phyloP scores from a whole-genome alignment of 2,113 vertebrate genomes.

The Enhydra lutris region DNA sequence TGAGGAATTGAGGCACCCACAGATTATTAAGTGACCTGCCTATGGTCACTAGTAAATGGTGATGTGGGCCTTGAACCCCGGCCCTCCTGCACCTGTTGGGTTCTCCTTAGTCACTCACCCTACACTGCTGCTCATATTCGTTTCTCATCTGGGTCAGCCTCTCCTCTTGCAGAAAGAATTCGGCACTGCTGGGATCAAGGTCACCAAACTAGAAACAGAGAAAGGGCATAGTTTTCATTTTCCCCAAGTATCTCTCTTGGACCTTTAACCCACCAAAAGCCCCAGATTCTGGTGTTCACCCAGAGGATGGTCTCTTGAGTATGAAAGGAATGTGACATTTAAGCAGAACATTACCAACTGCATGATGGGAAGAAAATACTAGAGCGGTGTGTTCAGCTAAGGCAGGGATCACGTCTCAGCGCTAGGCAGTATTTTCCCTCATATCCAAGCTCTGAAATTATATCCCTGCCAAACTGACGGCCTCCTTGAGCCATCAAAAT shows the following conservation, averaged over 20 bases:
- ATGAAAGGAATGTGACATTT: slow-evolving; percentile 51
- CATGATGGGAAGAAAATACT: background rate
- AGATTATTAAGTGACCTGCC: background rate
- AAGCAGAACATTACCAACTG: background rate
- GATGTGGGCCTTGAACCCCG: background rate
- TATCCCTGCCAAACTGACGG: background rate
- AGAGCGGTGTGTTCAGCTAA: background rate
- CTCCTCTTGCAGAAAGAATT: slow-evolving; percentile 94
- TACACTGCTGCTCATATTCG: slow-evolving; percentile 91
- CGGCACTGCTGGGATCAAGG: slow-evolving; percentile 90
- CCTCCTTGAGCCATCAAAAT: background rate
- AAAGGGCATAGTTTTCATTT: slow-evolving; percentile 1
- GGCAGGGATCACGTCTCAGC: background rate
- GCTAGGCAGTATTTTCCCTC: background rate
- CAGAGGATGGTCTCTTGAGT: background rate
- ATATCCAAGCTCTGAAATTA: background rate
- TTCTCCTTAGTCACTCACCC: slow-evolving; percentile 82
- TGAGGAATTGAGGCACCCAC: background rate
- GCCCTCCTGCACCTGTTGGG: too few species aligned
- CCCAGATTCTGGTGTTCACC: background rate
- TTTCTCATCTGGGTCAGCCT: slow-evolving; percentile 88
- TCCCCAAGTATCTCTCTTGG: background rate
- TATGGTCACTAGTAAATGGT: background rate
- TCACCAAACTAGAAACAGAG: slow-evolving; percentile 89
- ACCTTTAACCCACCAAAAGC: slow-evolving; percentile 21